Evolutionary conservation across 2,888 invertebrate genomes (phyloP).

Genomic region (Acanthosepion pharaonis): DNA sequence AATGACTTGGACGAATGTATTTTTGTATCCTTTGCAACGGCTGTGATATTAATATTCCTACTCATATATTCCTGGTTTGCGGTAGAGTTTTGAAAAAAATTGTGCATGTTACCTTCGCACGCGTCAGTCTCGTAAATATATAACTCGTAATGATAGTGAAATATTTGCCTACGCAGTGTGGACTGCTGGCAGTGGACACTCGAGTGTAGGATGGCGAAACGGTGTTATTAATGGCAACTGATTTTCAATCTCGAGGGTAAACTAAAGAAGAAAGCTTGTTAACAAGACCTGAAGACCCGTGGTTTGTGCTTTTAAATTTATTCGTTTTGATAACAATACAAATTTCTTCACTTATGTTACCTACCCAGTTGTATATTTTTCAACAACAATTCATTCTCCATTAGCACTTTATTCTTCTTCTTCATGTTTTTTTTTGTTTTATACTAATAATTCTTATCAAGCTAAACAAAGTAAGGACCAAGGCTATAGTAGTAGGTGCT

Average conservation of each 20-base stretch:
- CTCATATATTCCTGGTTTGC: neutral
- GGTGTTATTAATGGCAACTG: neutral
- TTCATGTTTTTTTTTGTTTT: neutral
- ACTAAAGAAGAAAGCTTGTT: neutral
- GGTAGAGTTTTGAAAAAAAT: neutral
- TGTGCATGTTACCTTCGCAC: neutral
- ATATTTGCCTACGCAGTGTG: neutral
- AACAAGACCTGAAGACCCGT: neutral
- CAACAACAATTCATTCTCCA: neutral
- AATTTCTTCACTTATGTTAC: neutral
- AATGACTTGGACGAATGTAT: too few relatives aligned
- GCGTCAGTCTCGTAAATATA: neutral
- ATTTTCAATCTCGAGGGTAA: neutral
- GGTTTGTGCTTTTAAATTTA: slow-evolving; percentile 33
- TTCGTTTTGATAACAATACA: neutral
- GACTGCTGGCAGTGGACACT: neutral
- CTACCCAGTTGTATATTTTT: neutral
- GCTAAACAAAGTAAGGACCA: too few relatives aligned
- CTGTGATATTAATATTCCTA: neutral
- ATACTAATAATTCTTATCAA: neutral
- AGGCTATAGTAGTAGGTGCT: too few relatives aligned
- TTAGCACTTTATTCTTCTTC: neutral
- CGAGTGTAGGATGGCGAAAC: neutral
- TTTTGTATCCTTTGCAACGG: too few relatives aligned
- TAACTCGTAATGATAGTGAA: neutral